Evolutionary conservation across 2,797 vertebrate species (phyloP).

Genomic region (Triplophysa yarkandensis): DNA sequence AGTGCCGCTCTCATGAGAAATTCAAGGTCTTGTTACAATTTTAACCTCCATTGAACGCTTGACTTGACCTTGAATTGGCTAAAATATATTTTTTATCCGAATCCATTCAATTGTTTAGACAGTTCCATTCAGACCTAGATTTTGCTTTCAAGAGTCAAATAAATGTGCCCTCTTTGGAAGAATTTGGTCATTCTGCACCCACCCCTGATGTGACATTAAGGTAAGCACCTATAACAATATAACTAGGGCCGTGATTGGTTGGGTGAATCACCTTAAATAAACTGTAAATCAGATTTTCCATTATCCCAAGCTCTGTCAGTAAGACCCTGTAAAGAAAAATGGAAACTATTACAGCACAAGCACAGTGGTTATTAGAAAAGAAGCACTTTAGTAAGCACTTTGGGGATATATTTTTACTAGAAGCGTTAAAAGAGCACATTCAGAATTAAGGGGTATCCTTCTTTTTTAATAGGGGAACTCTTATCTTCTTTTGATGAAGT

Average conservation of each 20-base stretch:
- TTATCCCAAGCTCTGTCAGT: constrained; percentile 9
- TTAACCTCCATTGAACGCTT: neutral
- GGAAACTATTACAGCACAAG: constrained; percentile 12
- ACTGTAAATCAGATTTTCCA: constrained; percentile 4
- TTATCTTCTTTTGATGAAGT: constrained; percentile 5
- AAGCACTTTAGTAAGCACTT: constrained; percentile 27
- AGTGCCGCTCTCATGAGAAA: neutral
- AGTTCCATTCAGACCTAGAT: too few relatives aligned
- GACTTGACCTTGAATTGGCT: neutral
- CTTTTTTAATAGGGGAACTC: neutral
- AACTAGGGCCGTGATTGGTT: neutral
- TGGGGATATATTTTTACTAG: neutral
- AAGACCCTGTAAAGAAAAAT: constrained; percentile 21
- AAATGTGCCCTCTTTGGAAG: too few relatives aligned
- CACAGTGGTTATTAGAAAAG: constrained; percentile 13
- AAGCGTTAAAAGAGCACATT: neutral
- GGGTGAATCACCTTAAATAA: neutral
- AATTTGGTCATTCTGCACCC: neutral
- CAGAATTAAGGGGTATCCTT: neutral
- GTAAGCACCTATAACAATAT: neutral
- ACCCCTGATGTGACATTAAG: neutral
- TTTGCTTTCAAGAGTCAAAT: too few relatives aligned
- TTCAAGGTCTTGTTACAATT: neutral
- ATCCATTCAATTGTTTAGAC: too few relatives aligned
- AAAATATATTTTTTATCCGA: too few relatives aligned